Evolutionary conservation across 1,140 invertebrate species (phyloP), one percentile per base, ranked within the genome.

Genomic region (Gonioctena quinquepunctata): DNA sequence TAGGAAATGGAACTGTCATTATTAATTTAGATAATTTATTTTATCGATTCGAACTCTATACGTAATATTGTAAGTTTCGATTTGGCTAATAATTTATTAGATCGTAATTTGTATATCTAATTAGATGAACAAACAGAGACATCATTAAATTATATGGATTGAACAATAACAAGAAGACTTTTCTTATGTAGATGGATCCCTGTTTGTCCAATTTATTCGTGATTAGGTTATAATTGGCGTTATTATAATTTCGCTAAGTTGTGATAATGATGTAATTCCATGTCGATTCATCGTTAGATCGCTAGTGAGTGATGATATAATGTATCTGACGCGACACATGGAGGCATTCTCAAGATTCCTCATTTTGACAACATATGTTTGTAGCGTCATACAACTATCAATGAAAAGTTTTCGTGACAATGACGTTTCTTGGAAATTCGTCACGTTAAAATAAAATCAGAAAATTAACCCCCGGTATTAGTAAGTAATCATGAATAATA

Each of bases 1-100:
- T 62, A 62, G 60, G 27, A 62, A 62, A 62, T 62, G 18, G 60
- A 48, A 62, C n/a, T 62, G 60, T 62, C 60, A 62, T 62, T 62
- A 62, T 62, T 62, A 62, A 62, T 62, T 21, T 62, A 62, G 60
- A 62, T 62, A 62, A 62, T 62, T 42, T 23, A 42, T 62, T 62
- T 62, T 19, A 62, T 62, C 60, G 60, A 62, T 62, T 48, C 27
- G 23, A 18, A 18, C 11, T 27, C 18, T 23, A 48, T 62, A 42
- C 2, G 22, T 54, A 22, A 54, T 6, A 7, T 21, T 42, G 60
- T 42, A 42, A 19, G 26, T 62, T 27, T 62, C 19, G 27, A 42
- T 11, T 42, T 25, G 7, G 60, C 23, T 13, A 62, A 62, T 62
- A 48, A 62, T 62, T 62, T 27, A 62, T 62, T 33, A 48, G 33